Conservation (phyloP, 2,797 vertebrate genomes). For the Oreortyx pictus region DNA sequence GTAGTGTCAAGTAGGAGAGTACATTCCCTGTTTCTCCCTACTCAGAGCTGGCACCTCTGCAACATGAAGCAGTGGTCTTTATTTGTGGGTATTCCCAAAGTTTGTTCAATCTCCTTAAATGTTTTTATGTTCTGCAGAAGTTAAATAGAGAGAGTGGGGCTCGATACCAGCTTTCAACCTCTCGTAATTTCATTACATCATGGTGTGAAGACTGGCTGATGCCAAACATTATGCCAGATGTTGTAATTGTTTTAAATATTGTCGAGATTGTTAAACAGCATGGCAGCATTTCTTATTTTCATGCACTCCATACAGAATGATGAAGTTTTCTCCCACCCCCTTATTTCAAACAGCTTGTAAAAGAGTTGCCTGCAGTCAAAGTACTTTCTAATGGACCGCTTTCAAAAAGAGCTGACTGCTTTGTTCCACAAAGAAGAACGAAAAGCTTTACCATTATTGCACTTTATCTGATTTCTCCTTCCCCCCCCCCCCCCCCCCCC, state of each 20-base stretch:
- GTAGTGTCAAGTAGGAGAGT: background rate
- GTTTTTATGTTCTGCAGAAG: slow-evolving; percentile 49
- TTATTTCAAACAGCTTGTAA: background rate
- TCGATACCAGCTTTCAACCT: background rate
- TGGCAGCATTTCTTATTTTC: background rate
- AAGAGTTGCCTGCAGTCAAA: background rate
- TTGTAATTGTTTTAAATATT: background rate
- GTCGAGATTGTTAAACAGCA: background rate
- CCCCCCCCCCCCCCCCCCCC: too few relatives aligned
- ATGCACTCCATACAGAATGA: background rate
- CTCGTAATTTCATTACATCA: background rate
- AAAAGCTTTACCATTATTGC: background rate
- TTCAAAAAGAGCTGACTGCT: background rate
- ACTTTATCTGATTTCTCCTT: background rate
- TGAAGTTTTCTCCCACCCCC: background rate
- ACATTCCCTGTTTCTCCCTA: background rate
- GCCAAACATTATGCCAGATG: background rate
- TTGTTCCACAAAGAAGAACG: background rate
- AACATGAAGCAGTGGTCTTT: background rate
- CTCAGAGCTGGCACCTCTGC: background rate
- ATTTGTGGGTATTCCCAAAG: background rate
- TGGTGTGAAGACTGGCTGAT: background rate
- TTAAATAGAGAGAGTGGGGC: slow-evolving; percentile 27
- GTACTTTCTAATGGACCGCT: background rate
- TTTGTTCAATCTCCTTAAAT: slow-evolving; percentile 35